Conservation (phyloP, 2,888 invertebrate genomes). For the Andrena camellia region DNA sequence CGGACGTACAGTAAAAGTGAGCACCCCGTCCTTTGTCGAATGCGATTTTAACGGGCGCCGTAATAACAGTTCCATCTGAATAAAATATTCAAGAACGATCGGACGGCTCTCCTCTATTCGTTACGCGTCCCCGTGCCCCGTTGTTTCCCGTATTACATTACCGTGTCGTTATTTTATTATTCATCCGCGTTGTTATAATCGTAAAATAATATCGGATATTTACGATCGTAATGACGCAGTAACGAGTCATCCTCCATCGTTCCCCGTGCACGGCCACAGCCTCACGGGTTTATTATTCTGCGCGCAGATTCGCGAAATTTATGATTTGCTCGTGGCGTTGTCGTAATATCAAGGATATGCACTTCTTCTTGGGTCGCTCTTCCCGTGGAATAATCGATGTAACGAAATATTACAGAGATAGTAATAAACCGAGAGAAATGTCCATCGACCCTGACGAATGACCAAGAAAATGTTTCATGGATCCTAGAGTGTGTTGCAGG, state of each 20-base stretch:
- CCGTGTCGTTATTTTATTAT: constrained; percentile 33
- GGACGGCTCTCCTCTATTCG: constrained; percentile 23
- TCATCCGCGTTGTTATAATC: constrained; percentile 14
- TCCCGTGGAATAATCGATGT: neutral
- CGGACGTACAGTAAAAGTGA: constrained; percentile 28
- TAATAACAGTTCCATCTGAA: constrained; percentile 12
- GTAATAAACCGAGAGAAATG: neutral
- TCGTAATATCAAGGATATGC: neutral
- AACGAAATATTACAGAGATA: neutral
- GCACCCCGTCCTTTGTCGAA: constrained; percentile 17
- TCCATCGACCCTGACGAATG: neutral
- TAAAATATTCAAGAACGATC: constrained; percentile 37
- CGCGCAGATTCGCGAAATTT: neutral
- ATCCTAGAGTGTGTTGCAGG: neutral
- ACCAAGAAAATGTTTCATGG: no score
- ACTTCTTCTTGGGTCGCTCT: neutral
- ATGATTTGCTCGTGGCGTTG: neutral
- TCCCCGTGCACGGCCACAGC: neutral
- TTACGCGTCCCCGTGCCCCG: neutral
- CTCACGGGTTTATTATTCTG: neutral
- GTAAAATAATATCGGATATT: constrained; percentile 24
- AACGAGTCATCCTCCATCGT: neutral
- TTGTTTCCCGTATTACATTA: constrained; percentile 2
- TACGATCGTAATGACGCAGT: constrained; percentile 10
- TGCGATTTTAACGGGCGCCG: constrained; percentile 19